A percentile compares a stretch with the other conserved stretches of the same genome.
These are phyloP conservation scores for Diphyllodes magnificus DNA, from an alignment of 2,113 vertebrate genomes.

Conservation along the genomic window DNA sequence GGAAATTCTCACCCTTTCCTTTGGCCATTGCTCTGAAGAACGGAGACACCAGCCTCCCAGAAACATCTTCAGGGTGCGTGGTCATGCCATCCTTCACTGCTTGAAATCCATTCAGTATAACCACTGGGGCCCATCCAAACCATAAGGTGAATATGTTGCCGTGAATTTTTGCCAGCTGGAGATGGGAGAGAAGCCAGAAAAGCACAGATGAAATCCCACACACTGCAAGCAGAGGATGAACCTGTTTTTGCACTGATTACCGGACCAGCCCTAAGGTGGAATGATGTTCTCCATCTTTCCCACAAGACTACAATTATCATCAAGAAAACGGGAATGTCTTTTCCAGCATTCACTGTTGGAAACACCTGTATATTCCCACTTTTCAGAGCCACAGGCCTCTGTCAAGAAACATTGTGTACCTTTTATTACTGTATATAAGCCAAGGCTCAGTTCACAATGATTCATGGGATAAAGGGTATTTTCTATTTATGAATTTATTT, in stretches of 20 bases:
- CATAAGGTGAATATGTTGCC: constrained; percentile 59
- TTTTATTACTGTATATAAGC: background rate
- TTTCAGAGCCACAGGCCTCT: background rate
- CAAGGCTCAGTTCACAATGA: background rate
- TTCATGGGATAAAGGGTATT: background rate
- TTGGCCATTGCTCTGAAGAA: constrained; percentile 50
- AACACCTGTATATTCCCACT: background rate
- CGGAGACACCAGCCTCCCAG: constrained; percentile 34
- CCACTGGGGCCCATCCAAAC: constrained; percentile 40
- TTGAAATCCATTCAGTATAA: constrained; percentile 53
- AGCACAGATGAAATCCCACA: background rate
- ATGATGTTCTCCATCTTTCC: background rate
- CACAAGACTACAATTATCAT: background rate
- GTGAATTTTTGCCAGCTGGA: constrained; percentile 51
- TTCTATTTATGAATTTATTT: background rate
- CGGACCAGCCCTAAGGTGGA: background rate
- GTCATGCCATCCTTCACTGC: constrained; percentile 62
- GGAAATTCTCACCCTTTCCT: constrained; percentile 49
- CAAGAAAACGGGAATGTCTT: background rate
- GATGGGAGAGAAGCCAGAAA: background rate
- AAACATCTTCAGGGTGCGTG: constrained; percentile 48
- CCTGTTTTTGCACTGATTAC: background rate
- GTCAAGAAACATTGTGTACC: background rate
- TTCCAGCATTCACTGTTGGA: background rate
- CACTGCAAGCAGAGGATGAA: background rate